Evolutionary conservation across 2,797 vertebrate genomes (phyloP), one percentile per base, ranked within the genome.

Genomic region (Triplophysa bombifrons): DNA sequence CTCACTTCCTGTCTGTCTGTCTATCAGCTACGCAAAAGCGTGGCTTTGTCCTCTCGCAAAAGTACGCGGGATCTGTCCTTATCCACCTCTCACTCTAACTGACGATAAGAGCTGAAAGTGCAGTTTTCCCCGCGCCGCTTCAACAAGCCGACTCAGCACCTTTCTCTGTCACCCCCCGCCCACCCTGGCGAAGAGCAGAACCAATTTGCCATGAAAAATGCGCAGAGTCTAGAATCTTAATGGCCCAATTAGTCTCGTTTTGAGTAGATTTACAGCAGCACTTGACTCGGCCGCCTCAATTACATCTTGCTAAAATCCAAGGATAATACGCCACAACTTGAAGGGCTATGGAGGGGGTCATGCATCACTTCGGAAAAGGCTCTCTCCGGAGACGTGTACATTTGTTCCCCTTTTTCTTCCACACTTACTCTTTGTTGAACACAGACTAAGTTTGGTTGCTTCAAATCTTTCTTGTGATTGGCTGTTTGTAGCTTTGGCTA

Each of bases 71-170:
- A 17, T 41, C 38, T 73, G 82, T 83, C 74, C 72, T 77, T 72
- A 61, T 78, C 78, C 58, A 80, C 80, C 80, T 71, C 63, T 68
- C 68, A 70, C 73, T 72, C 74, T 85, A 83, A 83, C 80, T 70
- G 81, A 87, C 89, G 88, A 88, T 86, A 89, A 90, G 87, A 91
- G 92, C 92, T 92, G 92, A 93, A 91, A 85, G 90, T 88, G 91
- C 91, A 92, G 91, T 93, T 91, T 91, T 85, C 80, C 86, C 48
- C n/a, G 46, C 51, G 25, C 67, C 55, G 80, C 78, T 64, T 75
- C 83, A 64, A 90, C 85, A 80, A 19, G 93, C 91, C 86, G 88
- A 93, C 85, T 93, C 93, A 93, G 93, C 92, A 83, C 83, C 87
- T 88, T 80, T 79, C 85, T 48, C 70, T 25, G 11, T 51, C 55